phyloP scores from a whole-genome alignment of 1,140 invertebrate species.

The Papilio dardanus region DNA sequence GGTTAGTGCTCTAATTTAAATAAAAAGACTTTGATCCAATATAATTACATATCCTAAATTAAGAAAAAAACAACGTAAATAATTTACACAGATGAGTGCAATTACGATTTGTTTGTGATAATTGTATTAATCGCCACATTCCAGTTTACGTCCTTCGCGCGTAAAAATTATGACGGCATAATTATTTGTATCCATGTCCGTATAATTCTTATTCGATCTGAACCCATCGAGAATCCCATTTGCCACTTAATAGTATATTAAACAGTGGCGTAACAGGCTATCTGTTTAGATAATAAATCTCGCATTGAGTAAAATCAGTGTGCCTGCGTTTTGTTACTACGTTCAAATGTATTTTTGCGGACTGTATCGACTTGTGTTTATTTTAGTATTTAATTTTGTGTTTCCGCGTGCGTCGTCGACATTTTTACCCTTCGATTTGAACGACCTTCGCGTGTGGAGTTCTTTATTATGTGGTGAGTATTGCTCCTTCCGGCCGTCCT shows the following conservation, averaged over 20 bases:
- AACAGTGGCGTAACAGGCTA: conserved; percentile 44
- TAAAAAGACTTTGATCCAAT: no score
- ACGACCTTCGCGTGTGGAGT: background rate
- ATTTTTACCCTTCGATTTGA: conserved; percentile 10
- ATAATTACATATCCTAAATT: background rate
- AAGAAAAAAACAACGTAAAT: background rate
- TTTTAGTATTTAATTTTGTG: conserved; percentile 31
- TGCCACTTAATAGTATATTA: conserved; percentile 48
- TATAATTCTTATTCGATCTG: conserved; percentile 18
- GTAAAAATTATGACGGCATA: conserved; percentile 26
- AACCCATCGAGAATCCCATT: conserved; percentile 41
- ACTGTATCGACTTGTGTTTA: conserved; percentile 39
- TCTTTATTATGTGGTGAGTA: conserved; percentile 14
- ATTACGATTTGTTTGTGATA: background rate
- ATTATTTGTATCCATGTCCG: conserved; percentile 14
- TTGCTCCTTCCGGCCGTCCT: background rate
- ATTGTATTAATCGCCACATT: background rate
- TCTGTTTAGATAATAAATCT: conserved; percentile 54
- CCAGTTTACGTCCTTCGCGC: background rate
- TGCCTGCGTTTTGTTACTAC: conserved; percentile 40
- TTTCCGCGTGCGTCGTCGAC: conserved; percentile 26
- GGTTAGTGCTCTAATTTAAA: no score
- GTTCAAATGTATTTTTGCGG: conserved; percentile 32
- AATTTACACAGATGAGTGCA: background rate
- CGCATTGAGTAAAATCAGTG: conserved; percentile 46